Base-by-base conservation (phyloP, 1,140 invertebrate species). In the Zaprionus camerounensis region DNA sequence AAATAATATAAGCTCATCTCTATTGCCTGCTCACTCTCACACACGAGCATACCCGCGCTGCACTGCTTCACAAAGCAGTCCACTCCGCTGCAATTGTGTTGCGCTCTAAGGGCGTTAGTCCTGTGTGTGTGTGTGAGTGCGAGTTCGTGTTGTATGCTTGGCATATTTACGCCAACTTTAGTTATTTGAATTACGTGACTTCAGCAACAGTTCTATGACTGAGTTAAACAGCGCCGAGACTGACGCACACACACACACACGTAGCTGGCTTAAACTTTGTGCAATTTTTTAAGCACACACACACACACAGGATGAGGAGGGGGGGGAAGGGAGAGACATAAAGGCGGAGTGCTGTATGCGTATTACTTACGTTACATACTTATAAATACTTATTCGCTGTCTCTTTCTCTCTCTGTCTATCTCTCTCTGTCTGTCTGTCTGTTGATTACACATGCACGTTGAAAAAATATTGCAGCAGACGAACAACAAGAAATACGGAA, bases 161-260 rank as follows among this genome's bases (percentile, higher is more conserved):
- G 85, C 85, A 88, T 88, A 88, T 88, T 88, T 88, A 88, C 85
- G 85, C 81, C 85, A 88, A 88, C 81, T 88, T 88, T 90, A 88
- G 85, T 88, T 88, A 90, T 88, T 88, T 88, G 85, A 88, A 88
- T 88, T 88, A 88, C 85, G 85, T 88, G 85, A 88, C 85, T 88
- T 88, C 85, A 72, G 85, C 85, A 90, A 90, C 85, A 88, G 85
- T 88, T 88, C 85, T 78, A 81, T 73, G 78, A 84, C 81, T 90
- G 85, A 73, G 85, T 81, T 75, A 66, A 70, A 74, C 71, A 76
- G 70, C 70, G 44, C 62, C 53, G 58, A 78, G 63, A 71, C 69
- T 64, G 51, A 62, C 57, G 24, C 69, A 24, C 38, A 56, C 58
- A 66, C 69, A 67, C 59, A 63, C 65, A 61, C 59, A 64, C 49